A percentile compares a stretch with the other conserved stretches of the same genome.
Conservation (phyloP, 2,888 invertebrate species). For the Heliconius hortense region DNA sequence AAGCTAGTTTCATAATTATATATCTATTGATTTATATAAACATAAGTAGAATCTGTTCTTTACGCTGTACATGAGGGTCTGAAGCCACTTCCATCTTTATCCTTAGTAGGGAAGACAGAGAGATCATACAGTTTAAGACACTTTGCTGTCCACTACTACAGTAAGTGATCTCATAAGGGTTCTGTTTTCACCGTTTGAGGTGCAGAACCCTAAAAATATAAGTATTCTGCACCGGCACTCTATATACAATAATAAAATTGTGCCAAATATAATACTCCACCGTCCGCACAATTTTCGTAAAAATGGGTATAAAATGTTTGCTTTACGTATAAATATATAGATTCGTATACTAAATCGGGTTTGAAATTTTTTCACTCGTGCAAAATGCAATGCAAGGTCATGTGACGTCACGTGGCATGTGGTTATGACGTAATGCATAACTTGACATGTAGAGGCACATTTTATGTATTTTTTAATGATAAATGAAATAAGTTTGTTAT, state of each 20-base stretch:
- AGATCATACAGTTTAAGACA: background rate
- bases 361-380: constrained; percentile 3
- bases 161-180: no score
- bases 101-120: no score
- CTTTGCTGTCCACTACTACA: no score
- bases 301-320: background rate
- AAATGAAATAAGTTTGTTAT: background rate
- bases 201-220: background rate
- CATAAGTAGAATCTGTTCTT: no score
- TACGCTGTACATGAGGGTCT: no score
- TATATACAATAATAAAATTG: background rate
- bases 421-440: background rate
- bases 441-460: background rate
- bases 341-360: background rate
- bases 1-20: no score
- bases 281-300: background rate
- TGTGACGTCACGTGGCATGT: constrained; percentile 10
- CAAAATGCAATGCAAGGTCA: constrained; percentile 2
- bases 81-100: no score
- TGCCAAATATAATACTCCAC: no score
- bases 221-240: background rate
- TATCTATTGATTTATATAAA: no score
- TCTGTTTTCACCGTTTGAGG: no score
- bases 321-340: background rate
- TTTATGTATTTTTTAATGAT: background rate